Base-by-base conservation (phyloP, 2,888 invertebrate genomes). In the Drosophila prolongata region DNA sequence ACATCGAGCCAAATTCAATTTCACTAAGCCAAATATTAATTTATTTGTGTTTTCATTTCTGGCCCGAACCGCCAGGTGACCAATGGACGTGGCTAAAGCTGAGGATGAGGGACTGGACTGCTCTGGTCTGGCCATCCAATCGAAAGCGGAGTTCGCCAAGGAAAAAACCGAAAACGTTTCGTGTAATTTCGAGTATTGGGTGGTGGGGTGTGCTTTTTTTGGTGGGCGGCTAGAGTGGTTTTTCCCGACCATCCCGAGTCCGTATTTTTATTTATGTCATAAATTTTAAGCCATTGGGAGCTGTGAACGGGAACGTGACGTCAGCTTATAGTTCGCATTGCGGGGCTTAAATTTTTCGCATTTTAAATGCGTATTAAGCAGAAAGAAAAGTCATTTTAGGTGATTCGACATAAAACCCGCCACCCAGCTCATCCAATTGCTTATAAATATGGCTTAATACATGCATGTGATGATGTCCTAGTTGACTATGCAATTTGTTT, bases 251-350 rank as follows among this genome's bases (percentile, higher is more conserved):
- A 50, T 60, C 56, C 71, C 43, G 55, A 55, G 53, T 64, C 53
- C 56, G 82, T 84, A 78, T 78, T 87, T 83, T 87, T 83, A 83
- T 83, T 87, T 83, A 78, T 85, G 83, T 79, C 83, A 84, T 84
- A 87, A 87, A 84, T 87, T 84, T 87, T 87, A 84, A 84, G 88
- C 88, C 88, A 82, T 83, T 82, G 83, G 88, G 83, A 87, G 78
- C 83, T 87, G 78, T 71, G 82, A 79, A 77, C 70, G 81, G 71
- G 80, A 68, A 78, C 76, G 78, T 76, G 72, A 70, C 69, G 76
- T 78, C 71, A 86, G 78, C 80, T 72, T 80, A 66, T 73, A 64
- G 72, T 72, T 73, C 65, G 57, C 66, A 72, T 19, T 73, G 65
- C 52, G 65, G 73, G 19, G 65, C 73, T 71, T 71, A 67, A 74